phyloP scores from a whole-genome alignment of 1,140 invertebrate genomes.

The Drosophila watanabei region DNA sequence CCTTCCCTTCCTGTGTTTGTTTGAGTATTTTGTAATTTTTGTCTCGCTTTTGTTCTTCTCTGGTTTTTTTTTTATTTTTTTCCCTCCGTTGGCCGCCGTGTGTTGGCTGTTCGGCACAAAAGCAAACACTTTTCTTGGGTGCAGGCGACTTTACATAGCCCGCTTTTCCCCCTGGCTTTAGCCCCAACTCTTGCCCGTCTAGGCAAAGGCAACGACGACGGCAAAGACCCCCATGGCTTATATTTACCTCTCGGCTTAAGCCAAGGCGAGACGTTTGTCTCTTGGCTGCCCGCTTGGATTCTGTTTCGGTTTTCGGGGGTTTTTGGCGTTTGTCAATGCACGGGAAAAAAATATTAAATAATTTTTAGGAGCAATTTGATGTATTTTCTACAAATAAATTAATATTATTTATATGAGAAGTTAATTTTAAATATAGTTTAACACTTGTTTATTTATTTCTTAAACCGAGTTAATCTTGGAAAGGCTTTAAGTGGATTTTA shows the following conservation, averaged over 20 bases:
- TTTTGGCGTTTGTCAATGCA: conserved; percentile 23
- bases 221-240: conserved; percentile 57
- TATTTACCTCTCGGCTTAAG: conserved; percentile 59
- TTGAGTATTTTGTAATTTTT: conserved; percentile 53
- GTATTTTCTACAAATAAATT: too few species aligned
- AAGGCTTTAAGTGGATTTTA: too few species aligned
- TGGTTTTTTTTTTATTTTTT: conserved; percentile 26
- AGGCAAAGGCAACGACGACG: conserved; percentile 23
- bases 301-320: conserved; percentile 35
- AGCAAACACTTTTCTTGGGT: conserved; percentile 61
- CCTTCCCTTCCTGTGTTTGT: conserved; percentile 29
- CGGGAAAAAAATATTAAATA: neutral
- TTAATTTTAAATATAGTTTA: too few species aligned
- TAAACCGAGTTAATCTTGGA: too few species aligned
- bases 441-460: too few species aligned
- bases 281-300: conserved; percentile 25
- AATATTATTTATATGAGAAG: too few species aligned
- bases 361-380: too few species aligned
- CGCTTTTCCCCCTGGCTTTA: neutral
- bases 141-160: conserved; percentile 59
- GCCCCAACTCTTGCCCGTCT: neutral
- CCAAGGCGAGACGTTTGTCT: conserved; percentile 57
- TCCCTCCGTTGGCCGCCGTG: conserved; percentile 6
- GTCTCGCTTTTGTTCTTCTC: conserved; percentile 37
- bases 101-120: conserved; percentile 27